Evolutionary conservation across 30 jellyfish, hydroid and myxozoan species (phyloP), one percentile per base, ranked within the genome.

Genomic region (Chrysaora quinquecirrha): DNA sequence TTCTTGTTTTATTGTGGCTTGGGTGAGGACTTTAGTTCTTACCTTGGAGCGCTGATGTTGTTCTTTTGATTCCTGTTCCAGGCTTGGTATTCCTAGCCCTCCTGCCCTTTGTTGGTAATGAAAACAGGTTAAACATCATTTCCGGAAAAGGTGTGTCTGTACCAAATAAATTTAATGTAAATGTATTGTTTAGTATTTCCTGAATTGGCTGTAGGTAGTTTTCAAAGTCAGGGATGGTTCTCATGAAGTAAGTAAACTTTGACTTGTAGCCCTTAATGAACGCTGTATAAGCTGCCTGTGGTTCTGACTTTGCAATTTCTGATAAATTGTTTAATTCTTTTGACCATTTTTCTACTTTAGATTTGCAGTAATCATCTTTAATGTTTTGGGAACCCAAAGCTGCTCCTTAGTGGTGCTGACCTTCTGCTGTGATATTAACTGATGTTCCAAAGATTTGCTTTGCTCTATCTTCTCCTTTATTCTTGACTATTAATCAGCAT

Each of bases 231-330:
- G 0, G 33, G 21, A 70, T 70, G 7, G 82, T 70, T 16, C 82
- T 25, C 82, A 70, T 23, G 0, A 70, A 70, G 82, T 70, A 70
- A 14, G 82, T 23, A 30, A 70, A 70, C 62, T 70, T 70, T 22
- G 82, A 22, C 47, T 46, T 70, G 82, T 23, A 70, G 25, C 69
- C 73, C 47, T 70, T 70, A 22, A 54, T 70, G 74, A 27, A 70
- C 30, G 82, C 82, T 3, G 79, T 31, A 19, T 67, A 67, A 1
- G 82, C 82, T n/a, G n/a, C n/a, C n/a, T n/a, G n/a, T n/a, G n/a
- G n/a, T n/a, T n/a, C n/a, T n/a, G n/a, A n/a, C n/a, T 43, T 43
- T 43, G 58, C 58, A n/a, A 46, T 74, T 29, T 74, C 52, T 29
- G 80, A 35, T 50, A 74, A 43, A 9, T 27, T 46, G 14, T 25